Evolutionary conservation across 2,888 invertebrate species (phyloP).

Genomic region (Lithosia quadra): DNA sequence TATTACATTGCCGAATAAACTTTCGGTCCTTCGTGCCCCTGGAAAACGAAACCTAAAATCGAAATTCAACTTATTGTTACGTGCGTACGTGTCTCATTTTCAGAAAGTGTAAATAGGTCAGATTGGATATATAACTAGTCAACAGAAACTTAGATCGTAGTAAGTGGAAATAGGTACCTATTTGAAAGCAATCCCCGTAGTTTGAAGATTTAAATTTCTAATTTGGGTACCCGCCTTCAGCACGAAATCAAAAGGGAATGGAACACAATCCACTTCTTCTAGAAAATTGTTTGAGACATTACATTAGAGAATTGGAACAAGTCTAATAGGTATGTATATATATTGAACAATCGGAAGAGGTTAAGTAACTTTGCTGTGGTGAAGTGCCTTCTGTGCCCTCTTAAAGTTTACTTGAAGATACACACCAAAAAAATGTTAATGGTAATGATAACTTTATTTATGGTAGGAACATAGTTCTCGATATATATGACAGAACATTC

Average conservation of each 20-base stretch:
- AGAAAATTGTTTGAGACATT: background rate
- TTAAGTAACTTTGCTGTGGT: no score
- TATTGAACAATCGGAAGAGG: background rate
- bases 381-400: background rate
- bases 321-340: background rate
- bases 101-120: slow-evolving; percentile 12
- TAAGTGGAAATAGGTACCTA: slow-evolving; percentile 13
- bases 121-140: slow-evolving; percentile 11
- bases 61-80: slow-evolving; percentile 24
- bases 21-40: slow-evolving; percentile 2
- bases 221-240: slow-evolving; percentile 13
- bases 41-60: slow-evolving; percentile 2
- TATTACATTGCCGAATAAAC: slow-evolving; percentile 13
- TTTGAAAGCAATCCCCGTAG: slow-evolving; percentile 2
- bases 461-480: no score
- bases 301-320: background rate
- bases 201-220: slow-evolving; percentile 13
- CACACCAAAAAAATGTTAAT: background rate
- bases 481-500: no score
- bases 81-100: slow-evolving; percentile 19
- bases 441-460: no score
- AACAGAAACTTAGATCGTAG: background rate
- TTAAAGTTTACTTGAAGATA: background rate
- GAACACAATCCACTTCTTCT: background rate
- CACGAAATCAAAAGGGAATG: background rate